phyloP scores from a whole-genome alignment of 2,888 invertebrate species.

The Ichneumon xanthorius region DNA sequence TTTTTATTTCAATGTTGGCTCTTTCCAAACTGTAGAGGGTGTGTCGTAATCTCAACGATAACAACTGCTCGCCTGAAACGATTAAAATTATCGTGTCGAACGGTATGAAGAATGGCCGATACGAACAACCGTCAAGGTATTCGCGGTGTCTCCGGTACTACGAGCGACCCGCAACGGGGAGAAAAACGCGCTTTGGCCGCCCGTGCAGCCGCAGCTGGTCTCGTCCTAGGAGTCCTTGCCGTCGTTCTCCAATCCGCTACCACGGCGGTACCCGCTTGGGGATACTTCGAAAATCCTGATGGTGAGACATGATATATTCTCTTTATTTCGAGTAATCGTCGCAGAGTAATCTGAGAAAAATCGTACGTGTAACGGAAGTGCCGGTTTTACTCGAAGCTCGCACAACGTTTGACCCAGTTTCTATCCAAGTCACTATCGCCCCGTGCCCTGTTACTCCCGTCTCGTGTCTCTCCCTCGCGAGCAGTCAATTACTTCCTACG shows the following conservation, averaged over 20 bases:
- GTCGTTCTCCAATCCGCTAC: slow-evolving; percentile 93
- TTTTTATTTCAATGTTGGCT: too few species aligned
- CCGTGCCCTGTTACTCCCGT: slow-evolving; percentile 15
- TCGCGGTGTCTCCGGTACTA: slow-evolving; percentile 81
- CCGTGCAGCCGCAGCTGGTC: slow-evolving; percentile 82
- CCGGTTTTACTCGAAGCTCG: slow-evolving; percentile 30
- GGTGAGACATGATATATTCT: slow-evolving; percentile 84
- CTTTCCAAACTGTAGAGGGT: too few species aligned
- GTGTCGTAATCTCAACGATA: neutral
- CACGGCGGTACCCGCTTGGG: slow-evolving; percentile 94
- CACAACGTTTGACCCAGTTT: slow-evolving; percentile 63
- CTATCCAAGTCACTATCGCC: slow-evolving; percentile 38
- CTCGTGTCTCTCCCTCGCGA: slow-evolving; percentile 53
- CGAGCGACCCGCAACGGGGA: slow-evolving; percentile 79
- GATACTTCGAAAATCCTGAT: slow-evolving; percentile 91
- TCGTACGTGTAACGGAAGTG: slow-evolving; percentile 40
- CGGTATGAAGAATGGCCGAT: slow-evolving; percentile 85
- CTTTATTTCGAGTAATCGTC: neutral
- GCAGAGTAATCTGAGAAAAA: neutral
- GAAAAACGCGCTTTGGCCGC: slow-evolving; percentile 83
- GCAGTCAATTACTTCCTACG: slow-evolving; percentile 54
- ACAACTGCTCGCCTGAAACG: neutral
- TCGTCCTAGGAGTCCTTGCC: slow-evolving; percentile 82
- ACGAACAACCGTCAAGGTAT: slow-evolving; percentile 82
- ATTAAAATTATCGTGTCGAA: slow-evolving; percentile 69